Conservation (phyloP, 2,797 vertebrate genomes). For the Acanthiza pusilla region DNA sequence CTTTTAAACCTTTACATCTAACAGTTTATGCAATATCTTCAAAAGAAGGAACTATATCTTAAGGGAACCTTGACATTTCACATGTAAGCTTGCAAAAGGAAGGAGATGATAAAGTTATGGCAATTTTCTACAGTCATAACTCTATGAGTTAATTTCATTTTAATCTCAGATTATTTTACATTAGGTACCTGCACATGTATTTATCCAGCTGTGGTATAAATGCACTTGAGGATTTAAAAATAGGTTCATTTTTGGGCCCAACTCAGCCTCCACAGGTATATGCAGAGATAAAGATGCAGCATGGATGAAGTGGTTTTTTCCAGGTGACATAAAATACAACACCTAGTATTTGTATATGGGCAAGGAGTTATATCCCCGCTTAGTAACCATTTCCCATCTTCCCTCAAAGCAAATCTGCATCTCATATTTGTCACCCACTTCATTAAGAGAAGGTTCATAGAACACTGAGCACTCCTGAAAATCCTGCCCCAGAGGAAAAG, state of each 20-base stretch:
- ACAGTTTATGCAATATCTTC: not conserved
- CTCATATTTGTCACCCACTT: not conserved
- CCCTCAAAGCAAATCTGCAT: not conserved
- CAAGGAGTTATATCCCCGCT: not conserved
- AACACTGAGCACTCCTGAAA: not conserved
- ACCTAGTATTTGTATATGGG: not conserved
- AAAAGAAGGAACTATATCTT: not conserved
- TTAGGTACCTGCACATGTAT: not conserved
- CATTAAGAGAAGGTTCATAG: not conserved
- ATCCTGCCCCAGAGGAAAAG: not conserved
- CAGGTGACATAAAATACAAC: not conserved
- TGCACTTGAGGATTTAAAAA: not conserved
- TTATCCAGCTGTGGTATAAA: not conserved
- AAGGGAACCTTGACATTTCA: not conserved
- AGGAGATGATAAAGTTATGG: not conserved
- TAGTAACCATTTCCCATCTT: not conserved
- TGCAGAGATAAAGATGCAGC: not conserved
- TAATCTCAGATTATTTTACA: not conserved
- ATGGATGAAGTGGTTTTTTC: not conserved
- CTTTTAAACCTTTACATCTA: not conserved
- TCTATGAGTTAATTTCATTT: not conserved
- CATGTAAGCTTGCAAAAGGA: not conserved
- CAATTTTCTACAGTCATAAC: not conserved
- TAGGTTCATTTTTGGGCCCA: not conserved
- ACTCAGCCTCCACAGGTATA: not conserved